phyloP scores from a whole-genome alignment of 2,888 invertebrate genomes.

The Junonia oenone region DNA sequence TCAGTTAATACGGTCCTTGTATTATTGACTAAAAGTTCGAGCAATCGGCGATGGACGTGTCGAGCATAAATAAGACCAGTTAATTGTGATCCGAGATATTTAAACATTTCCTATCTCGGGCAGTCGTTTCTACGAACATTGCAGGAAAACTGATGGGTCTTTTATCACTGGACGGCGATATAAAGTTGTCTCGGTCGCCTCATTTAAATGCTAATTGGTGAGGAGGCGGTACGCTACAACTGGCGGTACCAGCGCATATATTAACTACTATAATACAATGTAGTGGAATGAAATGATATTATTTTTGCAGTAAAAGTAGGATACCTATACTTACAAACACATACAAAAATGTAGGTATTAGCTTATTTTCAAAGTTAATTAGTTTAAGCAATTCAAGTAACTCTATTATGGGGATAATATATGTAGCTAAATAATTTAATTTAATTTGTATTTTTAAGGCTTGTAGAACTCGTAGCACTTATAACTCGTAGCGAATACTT shows the following conservation, averaged over 20 bases:
- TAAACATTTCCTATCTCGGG: constrained; percentile 2
- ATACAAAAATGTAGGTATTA: no score
- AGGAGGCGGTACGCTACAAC: constrained; percentile 60
- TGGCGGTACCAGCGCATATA: constrained; percentile 38
- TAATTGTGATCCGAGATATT: constrained; percentile 39
- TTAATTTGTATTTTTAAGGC: no score
- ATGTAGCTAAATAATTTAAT: no score
- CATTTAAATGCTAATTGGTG: constrained; percentile 75
- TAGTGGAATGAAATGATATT: constrained; percentile 5
- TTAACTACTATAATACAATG: constrained; percentile 18
- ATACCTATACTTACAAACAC: no score
- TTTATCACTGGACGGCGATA: constrained; percentile 49
- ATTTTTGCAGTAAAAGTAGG: not conserved
- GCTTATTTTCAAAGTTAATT: no score
- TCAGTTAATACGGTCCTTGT: constrained; percentile 36
- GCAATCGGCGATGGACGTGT: constrained; percentile 38
- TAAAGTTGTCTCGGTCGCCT: constrained; percentile 71
- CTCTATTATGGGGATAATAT: no score
- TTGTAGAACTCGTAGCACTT: no score
- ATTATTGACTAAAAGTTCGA: constrained; percentile 35
- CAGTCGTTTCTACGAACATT: not conserved
- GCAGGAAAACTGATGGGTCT: constrained; percentile 38
- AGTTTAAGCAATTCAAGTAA: no score
- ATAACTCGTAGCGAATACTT: no score
- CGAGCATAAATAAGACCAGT: constrained; percentile 44